A percentile compares a stretch with the other conserved stretches of the same genome.
Conservation (phyloP, 2,797 vertebrate genomes). For the Rhinogobio ventralis region DNA sequence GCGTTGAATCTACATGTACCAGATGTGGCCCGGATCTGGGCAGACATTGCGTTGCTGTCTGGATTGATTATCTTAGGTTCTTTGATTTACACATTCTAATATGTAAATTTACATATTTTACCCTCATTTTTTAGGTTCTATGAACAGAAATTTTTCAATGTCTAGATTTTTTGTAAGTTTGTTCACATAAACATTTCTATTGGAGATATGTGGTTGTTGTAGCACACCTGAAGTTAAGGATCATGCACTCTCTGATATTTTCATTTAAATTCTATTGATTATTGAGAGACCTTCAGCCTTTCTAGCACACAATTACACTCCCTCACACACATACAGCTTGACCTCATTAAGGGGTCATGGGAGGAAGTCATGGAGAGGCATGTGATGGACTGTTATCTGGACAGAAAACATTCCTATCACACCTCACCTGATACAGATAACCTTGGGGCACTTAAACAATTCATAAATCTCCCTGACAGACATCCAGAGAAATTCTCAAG, state of each 20-base stretch:
- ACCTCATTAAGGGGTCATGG: conserved; percentile 65
- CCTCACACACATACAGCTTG: conserved; percentile 49
- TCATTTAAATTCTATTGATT: conserved; percentile 73
- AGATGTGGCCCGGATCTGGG: too few relatives aligned
- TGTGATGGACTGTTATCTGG: conserved; percentile 59
- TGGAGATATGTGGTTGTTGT: background rate
- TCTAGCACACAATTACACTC: conserved; percentile 25
- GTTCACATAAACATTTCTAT: background rate
- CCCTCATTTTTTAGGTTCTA: background rate
- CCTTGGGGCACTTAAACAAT: conserved; percentile 58
- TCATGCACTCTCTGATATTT: conserved; percentile 57
- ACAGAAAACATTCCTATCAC: conserved; percentile 61
- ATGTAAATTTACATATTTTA: too few relatives aligned
- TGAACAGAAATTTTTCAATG: background rate
- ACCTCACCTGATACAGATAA: conserved; percentile 53
- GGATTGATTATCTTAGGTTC: too few relatives aligned
- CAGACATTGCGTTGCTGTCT: too few relatives aligned
- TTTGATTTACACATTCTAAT: too few relatives aligned
- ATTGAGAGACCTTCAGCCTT: conserved; percentile 46
- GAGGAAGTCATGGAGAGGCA: conserved; percentile 58
- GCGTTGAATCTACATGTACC: too few relatives aligned
- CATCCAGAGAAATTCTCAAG: conserved; percentile 38
- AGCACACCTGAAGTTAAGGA: background rate
- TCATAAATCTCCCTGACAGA: conserved; percentile 41
- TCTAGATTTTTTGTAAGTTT: background rate